Conservation (phyloP, 2,797 vertebrate genomes). For the Catamblyrhynchus diadema region DNA sequence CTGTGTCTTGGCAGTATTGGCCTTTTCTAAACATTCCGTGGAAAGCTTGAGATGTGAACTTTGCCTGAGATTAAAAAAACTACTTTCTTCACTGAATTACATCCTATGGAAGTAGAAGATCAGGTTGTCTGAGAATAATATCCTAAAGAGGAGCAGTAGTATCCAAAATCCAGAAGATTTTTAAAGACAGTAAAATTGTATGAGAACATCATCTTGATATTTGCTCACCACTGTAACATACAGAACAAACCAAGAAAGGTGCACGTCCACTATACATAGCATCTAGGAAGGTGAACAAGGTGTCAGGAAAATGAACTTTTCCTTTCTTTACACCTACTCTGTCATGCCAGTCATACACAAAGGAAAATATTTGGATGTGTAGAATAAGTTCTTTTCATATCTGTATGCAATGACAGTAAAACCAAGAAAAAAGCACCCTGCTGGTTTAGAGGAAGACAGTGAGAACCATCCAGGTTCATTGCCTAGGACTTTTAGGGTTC, state of each 20-base stretch:
- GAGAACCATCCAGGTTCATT: background rate
- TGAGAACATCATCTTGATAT: background rate
- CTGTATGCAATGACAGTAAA: background rate
- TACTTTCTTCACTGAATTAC: background rate
- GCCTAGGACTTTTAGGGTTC: background rate
- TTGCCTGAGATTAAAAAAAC: background rate
- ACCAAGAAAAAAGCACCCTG: background rate
- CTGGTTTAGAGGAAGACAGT: background rate
- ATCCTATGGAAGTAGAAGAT: background rate
- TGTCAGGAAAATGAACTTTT: background rate
- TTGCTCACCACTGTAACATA: background rate
- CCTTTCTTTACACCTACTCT: background rate
- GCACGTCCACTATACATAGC: accelerated
- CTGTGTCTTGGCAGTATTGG: background rate
- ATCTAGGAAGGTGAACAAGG: background rate
- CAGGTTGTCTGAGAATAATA: background rate
- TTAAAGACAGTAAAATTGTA: background rate
- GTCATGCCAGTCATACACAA: background rate
- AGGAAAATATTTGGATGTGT: accelerated
- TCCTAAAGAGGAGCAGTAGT: background rate
- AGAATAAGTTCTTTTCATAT: background rate
- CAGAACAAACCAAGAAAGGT: background rate
- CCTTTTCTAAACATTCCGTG: background rate
- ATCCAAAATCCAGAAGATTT: background rate
- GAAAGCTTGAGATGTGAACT: background rate